A percentile compares a stretch with the other conserved stretches of the same genome.
These are phyloP conservation scores for Archips xylosteana DNA, from an alignment of 2,888 invertebrate genomes.

Conservation along the genomic window DNA sequence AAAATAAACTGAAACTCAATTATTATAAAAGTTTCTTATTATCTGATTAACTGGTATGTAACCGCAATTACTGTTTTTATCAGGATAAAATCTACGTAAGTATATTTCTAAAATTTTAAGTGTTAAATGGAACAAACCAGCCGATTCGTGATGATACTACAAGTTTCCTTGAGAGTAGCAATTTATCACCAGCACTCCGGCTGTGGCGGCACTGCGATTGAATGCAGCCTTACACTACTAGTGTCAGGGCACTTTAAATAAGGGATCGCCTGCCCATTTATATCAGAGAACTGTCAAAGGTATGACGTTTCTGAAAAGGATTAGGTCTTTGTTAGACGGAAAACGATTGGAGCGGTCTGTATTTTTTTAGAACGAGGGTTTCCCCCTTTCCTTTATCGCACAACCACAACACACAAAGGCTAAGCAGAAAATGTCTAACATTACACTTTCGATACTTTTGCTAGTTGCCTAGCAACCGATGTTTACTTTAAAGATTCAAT, in stretches of 20 bases:
- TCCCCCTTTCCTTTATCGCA: too few species aligned
- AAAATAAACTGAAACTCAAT: too few species aligned
- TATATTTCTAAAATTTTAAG: neutral
- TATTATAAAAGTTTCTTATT: too few species aligned
- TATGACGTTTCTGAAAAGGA: neutral
- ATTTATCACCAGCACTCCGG: slow-evolving; percentile 60
- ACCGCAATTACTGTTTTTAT: too few species aligned
- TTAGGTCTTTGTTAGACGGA: neutral
- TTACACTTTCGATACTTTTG: too few species aligned
- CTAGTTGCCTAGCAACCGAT: too few species aligned
- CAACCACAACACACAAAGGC: too few species aligned
- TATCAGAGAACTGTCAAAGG: slow-evolving; percentile 6
- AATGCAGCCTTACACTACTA: slow-evolving; percentile 56
- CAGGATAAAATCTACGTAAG: too few species aligned
- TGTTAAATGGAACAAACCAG: slow-evolving; percentile 33
- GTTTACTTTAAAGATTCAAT: too few species aligned
- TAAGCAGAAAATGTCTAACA: too few species aligned
- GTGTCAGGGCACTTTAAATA: slow-evolving; percentile 21
- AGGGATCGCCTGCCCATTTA: slow-evolving; percentile 3
- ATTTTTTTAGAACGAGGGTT: neutral
- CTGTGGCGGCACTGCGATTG: slow-evolving; percentile 56
- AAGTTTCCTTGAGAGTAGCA: slow-evolving; percentile 61
- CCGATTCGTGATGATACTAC: slow-evolving; percentile 63
- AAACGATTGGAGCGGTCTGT: neutral
- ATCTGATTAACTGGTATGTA: too few species aligned